A percentile compares a stretch with the other conserved stretches of the same genome.
Conservation (phyloP, 2,113 vertebrate species). For the Natator depressus region DNA sequence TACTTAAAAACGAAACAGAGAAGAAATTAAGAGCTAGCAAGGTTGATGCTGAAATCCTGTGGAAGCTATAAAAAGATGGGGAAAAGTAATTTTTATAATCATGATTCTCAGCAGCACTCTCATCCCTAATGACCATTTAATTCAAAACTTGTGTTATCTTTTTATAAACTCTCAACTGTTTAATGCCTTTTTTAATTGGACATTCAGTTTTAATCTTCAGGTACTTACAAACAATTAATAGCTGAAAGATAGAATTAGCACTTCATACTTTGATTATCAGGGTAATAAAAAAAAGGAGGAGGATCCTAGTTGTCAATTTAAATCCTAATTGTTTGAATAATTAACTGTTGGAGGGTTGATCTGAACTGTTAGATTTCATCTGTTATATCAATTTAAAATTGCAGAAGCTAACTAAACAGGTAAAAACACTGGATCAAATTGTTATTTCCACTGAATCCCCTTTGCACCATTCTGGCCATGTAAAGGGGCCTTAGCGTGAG, state of each 20-base stretch:
- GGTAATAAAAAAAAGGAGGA: conserved; percentile 64
- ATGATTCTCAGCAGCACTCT: not conserved
- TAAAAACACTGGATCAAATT: not conserved
- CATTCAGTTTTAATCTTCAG: conserved; percentile 69
- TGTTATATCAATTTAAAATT: conserved; percentile 19
- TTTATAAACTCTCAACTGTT: conserved; percentile 60
- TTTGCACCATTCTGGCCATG: not conserved
- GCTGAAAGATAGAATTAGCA: conserved; percentile 66
- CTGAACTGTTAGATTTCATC: conserved; percentile 35
- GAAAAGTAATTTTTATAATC: not conserved
- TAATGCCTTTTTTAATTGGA: conserved; percentile 70
- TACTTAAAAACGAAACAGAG: not conserved
- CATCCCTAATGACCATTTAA: conserved; percentile 44
- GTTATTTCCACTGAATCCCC: not conserved
- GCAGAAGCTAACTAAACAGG: not conserved
- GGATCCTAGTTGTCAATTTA: conserved; percentile 63
- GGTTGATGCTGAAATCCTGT: not conserved
- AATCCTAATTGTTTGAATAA: conserved; percentile 74
- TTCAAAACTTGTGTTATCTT: conserved; percentile 34
- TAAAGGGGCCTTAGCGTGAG: rapidly evolving
- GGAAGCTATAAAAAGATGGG: conserved; percentile 1
- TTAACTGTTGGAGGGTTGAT: conserved; percentile 32
- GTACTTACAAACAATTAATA: conserved; percentile 74
- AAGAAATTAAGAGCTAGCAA: not conserved
- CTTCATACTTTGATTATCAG: conserved; percentile 66